A percentile compares a stretch with the other conserved stretches of the same genome.
Conservation (phyloP, 2,888 invertebrate species). For the Euplagia quadripunctaria region DNA sequence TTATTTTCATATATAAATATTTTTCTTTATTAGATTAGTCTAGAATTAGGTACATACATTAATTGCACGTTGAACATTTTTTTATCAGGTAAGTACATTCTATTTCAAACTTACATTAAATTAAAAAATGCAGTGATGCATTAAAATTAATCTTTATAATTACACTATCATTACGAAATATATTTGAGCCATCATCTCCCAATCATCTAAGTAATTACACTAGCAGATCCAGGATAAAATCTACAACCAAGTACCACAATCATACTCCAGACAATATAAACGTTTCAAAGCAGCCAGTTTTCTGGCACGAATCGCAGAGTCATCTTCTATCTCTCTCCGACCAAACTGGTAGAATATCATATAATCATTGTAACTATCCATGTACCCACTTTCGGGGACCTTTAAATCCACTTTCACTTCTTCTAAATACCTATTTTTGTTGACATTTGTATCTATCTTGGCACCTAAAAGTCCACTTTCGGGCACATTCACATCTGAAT, state of each 20-base stretch:
- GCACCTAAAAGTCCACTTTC: neutral
- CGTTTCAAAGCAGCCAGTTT: slow-evolving; percentile 67
- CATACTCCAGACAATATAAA: slow-evolving; percentile 66
- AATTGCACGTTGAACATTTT: neutral
- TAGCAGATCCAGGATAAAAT: slow-evolving; percentile 4
- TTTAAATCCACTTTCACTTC: slow-evolving; percentile 20
- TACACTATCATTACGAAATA: slow-evolving; percentile 5
- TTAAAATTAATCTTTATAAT: neutral
- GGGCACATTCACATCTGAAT: neutral
- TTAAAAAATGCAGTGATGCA: neutral
- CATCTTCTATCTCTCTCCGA: slow-evolving; percentile 44
- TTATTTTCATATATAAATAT: neutral
- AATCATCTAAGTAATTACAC: neutral
- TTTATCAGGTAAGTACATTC: neutral
- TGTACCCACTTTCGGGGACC: slow-evolving; percentile 15
- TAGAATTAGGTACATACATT: neutral
- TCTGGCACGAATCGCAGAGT: slow-evolving; percentile 62
- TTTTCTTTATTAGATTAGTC: neutral
- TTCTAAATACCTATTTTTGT: neutral
- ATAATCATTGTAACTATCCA: slow-evolving; percentile 37
- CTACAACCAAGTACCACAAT: slow-evolving; percentile 58
- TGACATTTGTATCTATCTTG: neutral
- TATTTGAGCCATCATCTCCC: slow-evolving; percentile 12
- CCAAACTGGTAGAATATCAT: slow-evolving; percentile 36
- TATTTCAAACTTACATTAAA: neutral